phyloP scores from a whole-genome alignment of 2,113 vertebrate species.

The Coregonus clupeaformis region DNA sequence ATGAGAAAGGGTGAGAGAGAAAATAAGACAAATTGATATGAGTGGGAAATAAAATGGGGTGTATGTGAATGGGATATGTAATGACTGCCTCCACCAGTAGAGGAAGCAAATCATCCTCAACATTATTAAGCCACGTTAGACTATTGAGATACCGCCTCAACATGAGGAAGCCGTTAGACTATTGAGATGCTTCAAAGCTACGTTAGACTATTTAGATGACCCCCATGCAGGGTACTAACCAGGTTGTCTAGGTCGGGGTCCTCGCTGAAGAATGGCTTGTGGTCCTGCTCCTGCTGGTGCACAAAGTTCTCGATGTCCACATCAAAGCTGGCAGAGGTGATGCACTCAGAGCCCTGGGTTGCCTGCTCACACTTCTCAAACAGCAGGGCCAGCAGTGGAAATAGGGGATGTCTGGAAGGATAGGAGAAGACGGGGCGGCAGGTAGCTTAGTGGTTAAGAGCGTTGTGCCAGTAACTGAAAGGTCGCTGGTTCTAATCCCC shows the following conservation, averaged over 20 bases:
- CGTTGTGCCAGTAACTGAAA: no score
- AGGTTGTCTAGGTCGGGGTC: conserved; percentile 97
- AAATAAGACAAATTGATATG: not conserved
- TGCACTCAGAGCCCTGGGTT: conserved; percentile 97
- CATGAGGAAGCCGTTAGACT: no score
- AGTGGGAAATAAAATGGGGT: not conserved
- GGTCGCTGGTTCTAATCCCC: no score
- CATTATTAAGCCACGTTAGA: no score
- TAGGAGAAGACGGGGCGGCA: no score
- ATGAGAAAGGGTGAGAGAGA: not conserved
- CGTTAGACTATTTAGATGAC: no score
- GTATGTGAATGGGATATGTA: not conserved
- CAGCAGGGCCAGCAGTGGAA: conserved; percentile 92
- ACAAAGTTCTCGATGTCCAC: conserved; percentile 99
- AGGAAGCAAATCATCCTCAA: no score
- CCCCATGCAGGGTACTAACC: conserved; percentile 65
- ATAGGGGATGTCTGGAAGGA: conserved; percentile 87
- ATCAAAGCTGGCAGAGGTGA: conserved; percentile 98
- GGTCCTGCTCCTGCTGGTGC: conserved; percentile 96
- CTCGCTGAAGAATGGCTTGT: conserved; percentile 98
- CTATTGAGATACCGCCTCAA: no score
- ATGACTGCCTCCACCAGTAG: not conserved
- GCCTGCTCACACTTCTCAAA: conserved; percentile 99
- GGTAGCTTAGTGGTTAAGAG: no score
- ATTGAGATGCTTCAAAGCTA: no score